A percentile compares a stretch with the other conserved stretches of the same genome.
Evolutionary conservation across 1,140 invertebrate genomes (phyloP).

Genomic region (Caenorhabditis remanei): DNA sequence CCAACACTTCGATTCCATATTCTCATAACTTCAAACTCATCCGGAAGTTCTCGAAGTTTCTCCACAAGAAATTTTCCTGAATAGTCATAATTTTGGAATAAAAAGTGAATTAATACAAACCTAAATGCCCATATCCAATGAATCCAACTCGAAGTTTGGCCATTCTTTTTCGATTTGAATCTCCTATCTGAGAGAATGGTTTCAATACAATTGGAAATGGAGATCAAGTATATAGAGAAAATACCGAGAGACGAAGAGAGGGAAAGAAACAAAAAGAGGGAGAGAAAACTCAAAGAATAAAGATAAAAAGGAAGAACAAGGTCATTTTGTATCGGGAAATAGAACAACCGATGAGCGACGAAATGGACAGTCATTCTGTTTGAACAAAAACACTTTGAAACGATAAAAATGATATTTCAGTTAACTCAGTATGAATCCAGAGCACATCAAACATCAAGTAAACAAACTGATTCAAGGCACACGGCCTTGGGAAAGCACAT

Average conservation of each 20-base stretch:
- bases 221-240: no score
- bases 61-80: constrained; percentile 80
- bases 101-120: constrained; percentile 73
- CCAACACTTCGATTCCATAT: constrained; percentile 81
- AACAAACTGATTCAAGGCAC: not conserved
- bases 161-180: constrained; percentile 29
- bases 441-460: no score
- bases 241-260: constrained; percentile 11
- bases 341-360: not conserved
- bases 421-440: no score
- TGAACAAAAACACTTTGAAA: not conserved
- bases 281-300: not conserved
- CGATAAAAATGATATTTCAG: no score
- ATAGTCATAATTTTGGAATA: constrained; percentile 64
- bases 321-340: constrained; percentile 2
- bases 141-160: constrained; percentile 78
- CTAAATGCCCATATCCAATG: constrained; percentile 81
- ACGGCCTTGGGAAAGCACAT: not conserved
- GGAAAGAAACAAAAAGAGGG: not conserved
- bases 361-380: not conserved
- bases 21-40: constrained; percentile 79
- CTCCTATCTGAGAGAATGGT: no score
- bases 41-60: constrained; percentile 74
- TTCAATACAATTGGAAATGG: no score
- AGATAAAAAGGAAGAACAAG: constrained; percentile 63